phyloP scores from a whole-genome alignment of 2,797 vertebrate genomes.

The Selene dorsalis region DNA sequence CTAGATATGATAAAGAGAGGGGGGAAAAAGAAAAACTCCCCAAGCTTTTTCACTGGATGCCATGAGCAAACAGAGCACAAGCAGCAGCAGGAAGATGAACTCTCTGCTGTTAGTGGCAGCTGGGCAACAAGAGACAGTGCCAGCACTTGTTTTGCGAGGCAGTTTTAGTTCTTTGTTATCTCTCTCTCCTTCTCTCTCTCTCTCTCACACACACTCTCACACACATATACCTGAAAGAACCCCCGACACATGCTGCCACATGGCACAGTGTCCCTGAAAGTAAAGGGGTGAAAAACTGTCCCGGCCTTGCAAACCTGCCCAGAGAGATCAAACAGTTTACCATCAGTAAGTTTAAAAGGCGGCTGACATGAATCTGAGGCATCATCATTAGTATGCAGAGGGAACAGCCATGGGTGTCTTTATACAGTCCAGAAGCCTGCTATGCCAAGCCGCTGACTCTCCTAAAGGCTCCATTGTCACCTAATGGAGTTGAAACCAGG shows the following conservation, averaged over 20 bases:
- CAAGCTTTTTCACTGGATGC: conserved; percentile 34
- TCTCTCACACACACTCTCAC: background rate
- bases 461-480: conserved; percentile 79
- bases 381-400: conserved; percentile 81
- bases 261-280: conserved; percentile 48
- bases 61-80: conserved; percentile 52
- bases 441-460: conserved; percentile 72
- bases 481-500: conserved; percentile 81
- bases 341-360: conserved; percentile 55
- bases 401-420: conserved; percentile 67
- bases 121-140: conserved; percentile 44
- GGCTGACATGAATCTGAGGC: conserved; percentile 66
- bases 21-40: background rate
- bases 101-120: conserved; percentile 37
- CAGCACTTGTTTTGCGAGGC: conserved; percentile 34
- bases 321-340: conserved; percentile 69
- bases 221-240: conserved; percentile 33
- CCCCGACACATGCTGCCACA: conserved; percentile 52
- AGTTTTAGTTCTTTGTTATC: conserved; percentile 27
- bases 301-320: conserved; percentile 60
- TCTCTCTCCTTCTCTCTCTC: background rate
- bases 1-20: background rate
- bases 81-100: conserved; percentile 46
- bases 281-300: conserved; percentile 30
- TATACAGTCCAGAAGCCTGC: conserved; percentile 68